phyloP scores from a whole-genome alignment of 2,888 invertebrate species.

The Fissipunctia ypsillon region DNA sequence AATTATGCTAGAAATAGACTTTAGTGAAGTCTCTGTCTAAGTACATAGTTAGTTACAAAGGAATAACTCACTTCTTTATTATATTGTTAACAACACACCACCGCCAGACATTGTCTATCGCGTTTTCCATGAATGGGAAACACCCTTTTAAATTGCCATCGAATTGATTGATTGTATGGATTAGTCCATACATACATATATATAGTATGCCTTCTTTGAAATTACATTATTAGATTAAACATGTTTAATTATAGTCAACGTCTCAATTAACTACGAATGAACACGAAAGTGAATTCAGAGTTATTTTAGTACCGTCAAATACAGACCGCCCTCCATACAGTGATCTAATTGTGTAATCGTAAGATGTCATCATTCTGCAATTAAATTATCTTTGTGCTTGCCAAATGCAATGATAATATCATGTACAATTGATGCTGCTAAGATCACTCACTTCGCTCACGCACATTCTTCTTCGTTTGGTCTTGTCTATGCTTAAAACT shows the following conservation, averaged over 20 bases:
- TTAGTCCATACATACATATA: not conserved
- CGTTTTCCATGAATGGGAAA: not conserved
- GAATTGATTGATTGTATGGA: not conserved
- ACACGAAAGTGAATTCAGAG: conserved; percentile 37
- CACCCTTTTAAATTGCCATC: not conserved
- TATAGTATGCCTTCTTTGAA: not conserved
- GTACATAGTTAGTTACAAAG: not conserved
- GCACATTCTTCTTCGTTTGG: conserved; percentile 6
- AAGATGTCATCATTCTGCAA: conserved; percentile 51
- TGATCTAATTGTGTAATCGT: conserved; percentile 52
- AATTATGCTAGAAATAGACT: not conserved
- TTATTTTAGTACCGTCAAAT: conserved; percentile 33
- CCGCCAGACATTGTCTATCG: not conserved
- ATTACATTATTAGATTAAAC: not conserved
- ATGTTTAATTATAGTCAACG: not conserved
- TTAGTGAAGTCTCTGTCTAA: no score
- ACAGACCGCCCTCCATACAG: conserved; percentile 44
- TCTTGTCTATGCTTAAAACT: not conserved
- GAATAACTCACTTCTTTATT: not conserved
- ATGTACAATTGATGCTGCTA: conserved; percentile 29
- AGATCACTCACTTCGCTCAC: conserved; percentile 19
- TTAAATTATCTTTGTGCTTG: conserved; percentile 48
- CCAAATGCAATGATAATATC: conserved; percentile 47
- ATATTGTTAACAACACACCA: not conserved
- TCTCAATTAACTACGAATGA: conserved; percentile 1